Evolutionary conservation across 2,113 vertebrate species (phyloP).

Genomic region (Ophiodon elongatus): DNA sequence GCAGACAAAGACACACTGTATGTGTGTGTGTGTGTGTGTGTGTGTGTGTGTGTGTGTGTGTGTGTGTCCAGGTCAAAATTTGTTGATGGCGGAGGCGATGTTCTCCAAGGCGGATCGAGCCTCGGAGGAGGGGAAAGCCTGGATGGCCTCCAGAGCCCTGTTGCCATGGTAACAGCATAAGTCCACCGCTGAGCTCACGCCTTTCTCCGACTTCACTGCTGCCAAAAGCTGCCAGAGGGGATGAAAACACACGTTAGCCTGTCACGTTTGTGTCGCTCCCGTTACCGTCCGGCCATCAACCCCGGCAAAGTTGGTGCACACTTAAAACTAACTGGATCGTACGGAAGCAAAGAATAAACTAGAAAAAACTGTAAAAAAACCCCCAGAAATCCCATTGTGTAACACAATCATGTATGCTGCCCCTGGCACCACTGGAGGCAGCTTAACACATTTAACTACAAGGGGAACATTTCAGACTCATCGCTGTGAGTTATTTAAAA

Average conservation of each 20-base stretch:
- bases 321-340: background rate
- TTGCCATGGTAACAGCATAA: slow-evolving; percentile 96
- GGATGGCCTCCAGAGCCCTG: slow-evolving; percentile 93
- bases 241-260: slow-evolving; percentile 71
- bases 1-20: slow-evolving; percentile 32
- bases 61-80: slow-evolving; percentile 84
- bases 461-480: slow-evolving; percentile 21
- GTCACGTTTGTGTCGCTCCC: slow-evolving; percentile 50
- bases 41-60: slow-evolving; percentile 27
- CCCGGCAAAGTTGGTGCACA: background rate
- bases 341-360: background rate
- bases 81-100: slow-evolving; percentile 92
- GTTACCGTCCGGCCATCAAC: slow-evolving; percentile 43
- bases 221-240: slow-evolving; percentile 89
- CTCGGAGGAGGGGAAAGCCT: slow-evolving; percentile 94
- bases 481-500: slow-evolving; percentile 11
- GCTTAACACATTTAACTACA: slow-evolving; percentile 30
- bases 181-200: slow-evolving; percentile 94
- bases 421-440: slow-evolving; percentile 47
- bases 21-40: slow-evolving; percentile 7
- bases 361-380: background rate
- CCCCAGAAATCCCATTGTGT: background rate
- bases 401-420: slow-evolving; percentile 12
- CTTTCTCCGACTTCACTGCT: slow-evolving; percentile 92
- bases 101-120: slow-evolving; percentile 96